These are phyloP conservation scores for Pachyuromys duprasi DNA, from an alignment of 2,797 vertebrate species.

Conservation along the genomic window DNA sequence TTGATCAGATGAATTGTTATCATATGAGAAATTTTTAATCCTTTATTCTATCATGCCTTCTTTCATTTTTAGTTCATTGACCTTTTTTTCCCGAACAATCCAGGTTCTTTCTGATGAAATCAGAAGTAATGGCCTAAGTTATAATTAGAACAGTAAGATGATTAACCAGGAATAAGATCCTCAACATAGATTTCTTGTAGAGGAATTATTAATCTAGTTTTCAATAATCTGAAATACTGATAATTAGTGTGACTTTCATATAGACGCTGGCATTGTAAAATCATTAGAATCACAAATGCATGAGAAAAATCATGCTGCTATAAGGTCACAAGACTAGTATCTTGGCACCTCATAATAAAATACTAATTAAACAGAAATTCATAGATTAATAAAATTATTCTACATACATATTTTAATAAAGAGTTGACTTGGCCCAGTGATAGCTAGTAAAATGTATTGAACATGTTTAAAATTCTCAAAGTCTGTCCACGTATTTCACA, in stretches of 20 bases:
- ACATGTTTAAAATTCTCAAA: neutral
- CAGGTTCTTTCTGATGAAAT: neutral
- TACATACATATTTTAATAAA: neutral
- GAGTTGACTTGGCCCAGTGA: neutral
- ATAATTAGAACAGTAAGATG: neutral
- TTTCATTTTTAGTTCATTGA: neutral
- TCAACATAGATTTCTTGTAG: neutral
- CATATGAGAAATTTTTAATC: neutral
- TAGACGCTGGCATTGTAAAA: neutral
- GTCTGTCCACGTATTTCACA: neutral
- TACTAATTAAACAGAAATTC: neutral
- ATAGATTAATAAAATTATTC: neutral
- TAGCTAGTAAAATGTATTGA: neutral
- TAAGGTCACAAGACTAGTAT: neutral
- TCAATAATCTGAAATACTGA: neutral
- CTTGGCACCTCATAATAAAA: neutral
- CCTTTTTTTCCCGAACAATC: neutral
- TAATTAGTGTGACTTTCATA: neutral
- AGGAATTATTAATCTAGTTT: neutral
- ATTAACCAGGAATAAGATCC: neutral
- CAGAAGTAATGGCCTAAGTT: neutral
- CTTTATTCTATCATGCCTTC: neutral
- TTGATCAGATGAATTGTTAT: neutral
- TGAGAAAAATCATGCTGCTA: neutral
- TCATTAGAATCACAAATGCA: slow-evolving; percentile 10